Evolutionary conservation across 1,140 invertebrate genomes (phyloP), one percentile per base, ranked within the genome.

Genomic region (Cephus cinctus): DNA sequence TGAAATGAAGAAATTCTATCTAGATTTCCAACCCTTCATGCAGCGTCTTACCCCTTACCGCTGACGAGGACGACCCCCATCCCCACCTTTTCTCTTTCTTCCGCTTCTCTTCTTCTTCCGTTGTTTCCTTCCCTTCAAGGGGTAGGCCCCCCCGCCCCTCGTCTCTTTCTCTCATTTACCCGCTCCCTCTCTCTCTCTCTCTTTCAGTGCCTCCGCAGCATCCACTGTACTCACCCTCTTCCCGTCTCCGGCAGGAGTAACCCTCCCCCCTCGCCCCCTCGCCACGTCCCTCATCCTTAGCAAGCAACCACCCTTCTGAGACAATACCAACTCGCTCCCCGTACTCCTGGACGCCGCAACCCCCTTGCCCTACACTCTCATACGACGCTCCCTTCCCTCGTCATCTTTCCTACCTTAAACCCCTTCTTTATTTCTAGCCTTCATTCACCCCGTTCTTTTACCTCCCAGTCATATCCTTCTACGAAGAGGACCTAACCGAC

Each of bases 1-100:
- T 65, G 72, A 76, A 76, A 76, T 76, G 73, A 76, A 76, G 73
- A 76, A 76, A 76, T 76, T 76, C 72, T 76, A 75, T 76, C 72
- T 76, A 74, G 70, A 75, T 76, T 74, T 76, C 71, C 73, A 76
- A 76, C 73, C 73, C 72, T 76, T 76, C 73, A 73, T 73, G 69
- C 72, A 64, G 55, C 72, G 67, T 72, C 73, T 76, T 75, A 69
- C 71, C 70, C 66, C 65, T 55, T 56, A 43, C 46, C 40, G 32
- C 53, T 54, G 31, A 48, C 54, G 35, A 31, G 32, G 40, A 40
- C 45, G 50, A 16, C 32, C 35, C n/a, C 32, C 31, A 5, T 43
- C 42, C 30, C 20, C n/a, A 22, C 42, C 41, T 14, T 40, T 52
- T 43, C 38, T 43, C 30, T 48, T 42, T 35, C 32, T 18, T 32